Evolutionary conservation across 2,888 invertebrate species (phyloP).

Genomic region (Prostheceraeus crozeri): DNA sequence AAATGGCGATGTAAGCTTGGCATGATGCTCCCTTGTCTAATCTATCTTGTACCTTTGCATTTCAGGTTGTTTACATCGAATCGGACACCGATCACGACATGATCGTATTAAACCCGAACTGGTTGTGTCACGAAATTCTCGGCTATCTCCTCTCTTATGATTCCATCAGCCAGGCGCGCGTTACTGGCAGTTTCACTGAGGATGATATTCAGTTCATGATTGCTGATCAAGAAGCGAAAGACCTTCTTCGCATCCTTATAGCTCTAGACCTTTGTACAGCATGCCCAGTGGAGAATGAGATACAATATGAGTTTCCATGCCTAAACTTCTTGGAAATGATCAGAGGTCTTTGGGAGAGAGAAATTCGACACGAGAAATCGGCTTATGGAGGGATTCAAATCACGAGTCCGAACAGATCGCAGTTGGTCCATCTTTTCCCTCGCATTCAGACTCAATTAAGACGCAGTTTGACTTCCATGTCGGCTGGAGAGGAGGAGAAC

Average conservation of each 20-base stretch:
- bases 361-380: slow-evolving; percentile 49
- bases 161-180: slow-evolving; percentile 35
- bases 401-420: slow-evolving; percentile 48
- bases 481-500: slow-evolving; percentile 42
- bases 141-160: slow-evolving; percentile 61
- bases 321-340: slow-evolving; percentile 64
- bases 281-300: slow-evolving; percentile 67
- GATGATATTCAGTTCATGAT: slow-evolving; percentile 69
- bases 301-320: slow-evolving; percentile 70
- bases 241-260: slow-evolving; percentile 65
- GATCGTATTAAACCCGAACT: slow-evolving; percentile 63
- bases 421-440: slow-evolving; percentile 66
- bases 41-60: no score
- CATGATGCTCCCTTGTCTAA: no score
- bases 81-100: slow-evolving; percentile 61
- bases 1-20: no score
- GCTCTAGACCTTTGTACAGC: slow-evolving; percentile 66
- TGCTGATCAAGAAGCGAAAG: slow-evolving; percentile 66
- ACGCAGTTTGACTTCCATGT: slow-evolving; percentile 54
- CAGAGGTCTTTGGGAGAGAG: slow-evolving; percentile 64
- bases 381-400: slow-evolving; percentile 66
- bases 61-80: slow-evolving; percentile 61
- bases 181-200: slow-evolving; percentile 65
- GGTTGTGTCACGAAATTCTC: slow-evolving; percentile 54
- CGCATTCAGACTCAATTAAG: slow-evolving; percentile 64